Percentiles rank a stretch among this genome's conserved stretches.
Evolutionary conservation across 2,797 vertebrate genomes (phyloP).

Genomic region (Enteromius mattozi): DNA sequence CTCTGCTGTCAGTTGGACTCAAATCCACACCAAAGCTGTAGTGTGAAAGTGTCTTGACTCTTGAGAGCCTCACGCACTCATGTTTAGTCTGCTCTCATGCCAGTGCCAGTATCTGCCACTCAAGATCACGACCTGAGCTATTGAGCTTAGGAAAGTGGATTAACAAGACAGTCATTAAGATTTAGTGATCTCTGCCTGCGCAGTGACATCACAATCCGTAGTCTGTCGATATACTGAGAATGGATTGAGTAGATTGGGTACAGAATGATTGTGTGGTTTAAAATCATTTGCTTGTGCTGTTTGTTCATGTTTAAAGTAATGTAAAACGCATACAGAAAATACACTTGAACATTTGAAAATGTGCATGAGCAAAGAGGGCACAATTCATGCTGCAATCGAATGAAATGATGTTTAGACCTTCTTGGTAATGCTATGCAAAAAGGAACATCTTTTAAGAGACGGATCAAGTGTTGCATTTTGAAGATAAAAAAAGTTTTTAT

Average conservation of each 20-base stretch:
- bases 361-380: neutral
- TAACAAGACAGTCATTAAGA: conserved; percentile 35
- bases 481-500: neutral
- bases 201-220: conserved; percentile 36
- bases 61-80: neutral
- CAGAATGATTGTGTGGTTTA: neutral
- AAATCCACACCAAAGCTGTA: neutral
- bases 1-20: neutral
- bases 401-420: neutral
- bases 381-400: neutral
- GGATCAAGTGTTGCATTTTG: neutral
- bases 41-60: neutral
- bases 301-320: neutral
- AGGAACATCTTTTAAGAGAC: neutral
- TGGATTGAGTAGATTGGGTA: neutral
- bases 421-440: neutral
- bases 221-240: conserved; percentile 42
- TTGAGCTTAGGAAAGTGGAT: conserved; percentile 63
- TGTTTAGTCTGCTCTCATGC: conserved; percentile 8
- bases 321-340: neutral
- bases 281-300: neutral
- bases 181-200: conserved; percentile 21
- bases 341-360: neutral
- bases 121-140: conserved; percentile 33
- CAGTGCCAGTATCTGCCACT: conserved; percentile 22